Evolutionary conservation across 2,113 vertebrate genomes (phyloP).

Genomic region (Axis porcinus): DNA sequence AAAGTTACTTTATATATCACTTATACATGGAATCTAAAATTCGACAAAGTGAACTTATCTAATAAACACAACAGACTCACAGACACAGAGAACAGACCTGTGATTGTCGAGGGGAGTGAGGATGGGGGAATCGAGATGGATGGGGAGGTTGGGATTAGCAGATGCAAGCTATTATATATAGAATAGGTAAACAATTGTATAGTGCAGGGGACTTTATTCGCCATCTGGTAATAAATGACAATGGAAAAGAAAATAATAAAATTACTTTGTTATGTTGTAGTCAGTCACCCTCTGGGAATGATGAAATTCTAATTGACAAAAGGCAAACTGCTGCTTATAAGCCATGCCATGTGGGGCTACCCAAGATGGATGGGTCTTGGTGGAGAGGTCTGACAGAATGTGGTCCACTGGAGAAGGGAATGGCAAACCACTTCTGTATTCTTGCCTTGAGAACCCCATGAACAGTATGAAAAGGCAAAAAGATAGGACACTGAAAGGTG

Average conservation of each 20-base stretch:
- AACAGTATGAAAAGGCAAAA: background rate
- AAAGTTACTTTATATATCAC: background rate
- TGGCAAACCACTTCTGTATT: background rate
- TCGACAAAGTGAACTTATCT: background rate
- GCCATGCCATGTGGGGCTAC: accelerated
- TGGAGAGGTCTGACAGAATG: background rate
- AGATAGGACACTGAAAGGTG: background rate
- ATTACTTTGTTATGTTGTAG: background rate
- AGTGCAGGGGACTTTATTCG: background rate
- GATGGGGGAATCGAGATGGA: background rate
- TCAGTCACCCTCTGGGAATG: background rate
- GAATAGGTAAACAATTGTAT: background rate
- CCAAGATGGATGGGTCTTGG: accelerated
- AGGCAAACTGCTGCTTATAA: background rate
- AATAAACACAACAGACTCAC: background rate
- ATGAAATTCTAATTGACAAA: background rate
- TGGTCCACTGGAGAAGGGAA: background rate
- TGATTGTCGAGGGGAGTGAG: background rate
- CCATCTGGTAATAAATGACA: background rate
- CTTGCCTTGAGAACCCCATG: background rate
- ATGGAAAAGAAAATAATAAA: background rate
- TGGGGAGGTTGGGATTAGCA: background rate
- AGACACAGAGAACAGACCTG: background rate
- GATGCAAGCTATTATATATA: background rate
- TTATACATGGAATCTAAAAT: background rate